A percentile compares a stretch with the other conserved stretches of the same genome.
phyloP scores from a whole-genome alignment of 2,797 vertebrate species.

The Sebastes iracundus region DNA sequence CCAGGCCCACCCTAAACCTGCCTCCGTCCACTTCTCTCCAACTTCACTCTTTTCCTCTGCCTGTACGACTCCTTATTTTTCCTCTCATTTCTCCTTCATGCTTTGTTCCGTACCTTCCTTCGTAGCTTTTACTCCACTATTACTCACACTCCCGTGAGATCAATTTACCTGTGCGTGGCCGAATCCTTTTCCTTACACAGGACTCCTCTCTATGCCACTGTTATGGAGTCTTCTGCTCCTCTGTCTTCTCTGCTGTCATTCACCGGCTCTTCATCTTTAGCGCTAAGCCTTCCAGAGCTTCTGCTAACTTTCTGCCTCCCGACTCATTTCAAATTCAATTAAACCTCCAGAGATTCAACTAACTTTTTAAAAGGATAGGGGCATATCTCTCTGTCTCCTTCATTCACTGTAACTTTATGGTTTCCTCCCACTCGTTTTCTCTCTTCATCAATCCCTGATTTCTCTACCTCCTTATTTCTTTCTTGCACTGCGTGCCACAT shows the following conservation, averaged over 20 bases:
- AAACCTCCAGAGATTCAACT: conserved; percentile 81
- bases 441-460: conserved; percentile 26
- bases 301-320: conserved; percentile 73
- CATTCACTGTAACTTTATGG: conserved; percentile 68
- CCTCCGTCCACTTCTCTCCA: conserved; percentile 42
- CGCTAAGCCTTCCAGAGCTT: conserved; percentile 61
- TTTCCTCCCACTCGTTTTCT: conserved; percentile 52
- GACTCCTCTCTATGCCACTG: conserved; percentile 47
- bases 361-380: conserved; percentile 78
- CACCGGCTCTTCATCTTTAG: conserved; percentile 70
- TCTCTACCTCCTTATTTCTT: conserved; percentile 31
- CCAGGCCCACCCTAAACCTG: conserved; percentile 49
- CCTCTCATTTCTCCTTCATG: conserved; percentile 27
- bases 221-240: conserved; percentile 60
- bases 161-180: conserved; percentile 80
- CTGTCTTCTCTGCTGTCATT: conserved; percentile 70
- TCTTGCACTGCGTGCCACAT: conserved; percentile 40
- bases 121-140: conserved; percentile 51
- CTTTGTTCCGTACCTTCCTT: conserved; percentile 49
- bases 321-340: conserved; percentile 81
- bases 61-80: conserved; percentile 30
- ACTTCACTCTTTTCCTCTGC: conserved; percentile 21
- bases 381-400: conserved; percentile 74
- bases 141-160: conserved; percentile 74
- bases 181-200: conserved; percentile 49